Conservation (phyloP, 2,113 vertebrate genomes). For the Python bivittatus region DNA sequence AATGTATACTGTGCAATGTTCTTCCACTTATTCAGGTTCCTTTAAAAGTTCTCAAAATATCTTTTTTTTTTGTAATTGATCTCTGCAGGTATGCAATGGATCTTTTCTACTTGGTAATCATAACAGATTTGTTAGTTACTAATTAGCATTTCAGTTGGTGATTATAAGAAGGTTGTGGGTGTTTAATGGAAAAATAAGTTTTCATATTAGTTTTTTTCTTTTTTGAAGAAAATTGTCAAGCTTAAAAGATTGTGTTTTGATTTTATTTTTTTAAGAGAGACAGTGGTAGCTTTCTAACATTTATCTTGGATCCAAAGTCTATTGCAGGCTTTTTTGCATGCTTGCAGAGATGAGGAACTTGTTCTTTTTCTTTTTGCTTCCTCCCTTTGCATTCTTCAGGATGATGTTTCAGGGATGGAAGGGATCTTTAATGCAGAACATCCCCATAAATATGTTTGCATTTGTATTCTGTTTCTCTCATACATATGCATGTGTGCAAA, state of each 20-base stretch:
- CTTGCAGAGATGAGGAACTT: too few species aligned
- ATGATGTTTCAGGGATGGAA: not conserved
- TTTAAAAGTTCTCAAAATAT: not conserved
- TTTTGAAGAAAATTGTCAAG: not conserved
- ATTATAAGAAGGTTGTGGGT: not conserved
- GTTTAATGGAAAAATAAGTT: not conserved
- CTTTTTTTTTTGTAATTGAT: not conserved
- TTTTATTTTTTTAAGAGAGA: not conserved
- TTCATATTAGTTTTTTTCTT: not conserved
- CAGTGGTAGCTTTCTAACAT: not conserved
- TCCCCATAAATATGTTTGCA: not conserved
- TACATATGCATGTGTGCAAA: not conserved
- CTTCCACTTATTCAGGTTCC: not conserved
- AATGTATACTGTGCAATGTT: rapidly evolving
- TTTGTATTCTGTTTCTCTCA: not conserved
- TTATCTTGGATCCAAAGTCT: too few species aligned
- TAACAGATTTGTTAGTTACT: not conserved
- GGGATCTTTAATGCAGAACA: not conserved
- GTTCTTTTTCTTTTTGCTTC: not conserved
- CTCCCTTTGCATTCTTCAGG: not conserved
- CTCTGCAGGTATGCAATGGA: slow-evolving; percentile 10
- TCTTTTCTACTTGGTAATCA: not conserved
- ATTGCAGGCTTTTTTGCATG: not conserved
- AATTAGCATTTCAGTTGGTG: not conserved
- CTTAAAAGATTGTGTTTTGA: not conserved